These are phyloP conservation scores for Seira sanloemensis DNA, from an alignment of 2,888 invertebrate species.

Conservation along the genomic window DNA sequence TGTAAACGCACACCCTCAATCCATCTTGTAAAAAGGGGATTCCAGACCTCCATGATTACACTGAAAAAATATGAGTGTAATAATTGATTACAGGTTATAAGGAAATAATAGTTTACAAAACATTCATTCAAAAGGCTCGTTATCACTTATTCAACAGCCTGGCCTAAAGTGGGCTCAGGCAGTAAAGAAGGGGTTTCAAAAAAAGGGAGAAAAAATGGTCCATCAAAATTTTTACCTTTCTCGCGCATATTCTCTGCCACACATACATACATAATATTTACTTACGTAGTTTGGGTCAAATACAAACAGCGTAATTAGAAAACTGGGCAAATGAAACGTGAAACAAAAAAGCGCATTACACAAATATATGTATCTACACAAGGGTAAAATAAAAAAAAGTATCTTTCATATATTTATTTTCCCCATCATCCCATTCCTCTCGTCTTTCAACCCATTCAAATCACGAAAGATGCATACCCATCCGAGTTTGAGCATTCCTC, in stretches of 20 bases:
- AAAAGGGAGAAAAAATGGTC: neutral
- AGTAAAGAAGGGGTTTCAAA: too few relatives aligned
- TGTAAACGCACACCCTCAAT: constrained; percentile 20
- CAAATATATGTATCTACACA: neutral
- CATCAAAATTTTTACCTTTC: neutral
- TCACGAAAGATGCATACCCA: too few relatives aligned
- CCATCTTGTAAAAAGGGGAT: constrained; percentile 14
- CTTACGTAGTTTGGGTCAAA: neutral
- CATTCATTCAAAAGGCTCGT: constrained; percentile 59
- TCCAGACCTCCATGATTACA: constrained; percentile 57
- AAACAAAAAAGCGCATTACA: neutral
- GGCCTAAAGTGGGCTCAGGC: too few relatives aligned
- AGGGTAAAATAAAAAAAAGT: too few relatives aligned
- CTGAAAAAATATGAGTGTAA: constrained; percentile 54
- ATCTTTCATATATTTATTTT: too few relatives aligned
- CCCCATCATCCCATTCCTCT: too few relatives aligned
- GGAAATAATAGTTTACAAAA: constrained; percentile 58
- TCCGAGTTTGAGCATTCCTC: too few relatives aligned
- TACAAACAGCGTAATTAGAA: neutral
- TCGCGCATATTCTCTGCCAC: neutral
- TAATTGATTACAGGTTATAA: constrained; percentile 64
- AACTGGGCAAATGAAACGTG: neutral
- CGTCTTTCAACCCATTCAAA: too few relatives aligned
- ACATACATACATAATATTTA: neutral
- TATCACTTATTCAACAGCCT: constrained; percentile 64